phyloP scores from a whole-genome alignment of 2,888 invertebrate species.

The Dioctria linearis region DNA sequence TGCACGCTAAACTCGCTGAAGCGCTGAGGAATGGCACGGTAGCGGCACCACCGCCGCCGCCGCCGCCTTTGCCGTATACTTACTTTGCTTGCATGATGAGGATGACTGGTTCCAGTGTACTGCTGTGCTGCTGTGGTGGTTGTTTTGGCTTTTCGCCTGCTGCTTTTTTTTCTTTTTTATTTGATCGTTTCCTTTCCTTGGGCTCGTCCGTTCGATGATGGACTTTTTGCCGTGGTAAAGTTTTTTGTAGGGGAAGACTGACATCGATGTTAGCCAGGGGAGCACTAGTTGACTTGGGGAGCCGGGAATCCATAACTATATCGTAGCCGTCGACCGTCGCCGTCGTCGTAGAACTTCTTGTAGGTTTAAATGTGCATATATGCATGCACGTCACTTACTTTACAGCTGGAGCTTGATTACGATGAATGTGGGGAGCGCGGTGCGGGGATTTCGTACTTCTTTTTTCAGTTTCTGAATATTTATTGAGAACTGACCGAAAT shows the following conservation, averaged over 20 bases:
- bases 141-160: conserved; percentile 10
- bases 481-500: conserved; percentile 51
- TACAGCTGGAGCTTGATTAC: neutral
- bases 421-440: neutral
- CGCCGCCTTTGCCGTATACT: neutral
- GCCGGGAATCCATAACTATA: neutral
- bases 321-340: neutral
- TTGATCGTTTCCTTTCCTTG: conserved; percentile 50
- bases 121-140: neutral
- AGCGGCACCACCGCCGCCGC: conserved; percentile 21
- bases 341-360: too few relatives aligned
- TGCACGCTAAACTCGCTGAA: conserved; percentile 17
- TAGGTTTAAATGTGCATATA: conserved; percentile 19
- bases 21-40: neutral
- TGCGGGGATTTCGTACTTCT: neutral
- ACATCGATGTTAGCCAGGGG: neutral
- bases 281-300: neutral
- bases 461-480: conserved; percentile 46
- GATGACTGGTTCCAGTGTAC: conserved; percentile 29
- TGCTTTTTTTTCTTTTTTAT: neutral
- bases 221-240: conserved; percentile 9
- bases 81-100: neutral
- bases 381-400: conserved; percentile 39
- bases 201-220: conserved; percentile 26
- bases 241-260: neutral